Conservation (phyloP, 2,888 invertebrate genomes). For the Bursaphelenchus okinawaensis region DNA sequence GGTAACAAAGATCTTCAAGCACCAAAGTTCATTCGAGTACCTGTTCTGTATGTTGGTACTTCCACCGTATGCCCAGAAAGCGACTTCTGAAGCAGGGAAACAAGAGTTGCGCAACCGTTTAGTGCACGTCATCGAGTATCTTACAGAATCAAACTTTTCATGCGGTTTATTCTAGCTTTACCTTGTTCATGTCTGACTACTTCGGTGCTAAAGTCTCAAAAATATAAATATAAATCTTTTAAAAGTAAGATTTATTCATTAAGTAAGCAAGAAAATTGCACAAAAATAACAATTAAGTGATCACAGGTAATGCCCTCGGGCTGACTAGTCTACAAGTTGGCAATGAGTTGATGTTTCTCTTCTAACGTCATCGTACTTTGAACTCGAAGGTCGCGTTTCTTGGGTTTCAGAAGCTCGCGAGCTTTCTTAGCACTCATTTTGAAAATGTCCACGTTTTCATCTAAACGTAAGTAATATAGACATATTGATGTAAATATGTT, state of each 20-base stretch:
- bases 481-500: too few relatives aligned
- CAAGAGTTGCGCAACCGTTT: not conserved
- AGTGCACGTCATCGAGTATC: not conserved
- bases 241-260: too few relatives aligned
- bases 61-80: not conserved
- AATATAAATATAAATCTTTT: too few relatives aligned
- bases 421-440: constrained; percentile 53
- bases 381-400: constrained; percentile 36
- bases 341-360: constrained; percentile 51
- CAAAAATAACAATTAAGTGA: not conserved
- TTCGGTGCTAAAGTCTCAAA: too few relatives aligned
- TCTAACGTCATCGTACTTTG: constrained; percentile 48
- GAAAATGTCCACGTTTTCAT: constrained; percentile 44
- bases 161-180: not conserved
- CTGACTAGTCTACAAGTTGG: constrained; percentile 24
- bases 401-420: constrained; percentile 28
- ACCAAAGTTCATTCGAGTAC: not conserved
- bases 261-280: not conserved
- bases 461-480: constrained; percentile 16
- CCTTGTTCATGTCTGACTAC: too few relatives aligned
- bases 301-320: not conserved
- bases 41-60: not conserved
- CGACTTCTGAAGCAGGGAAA: not conserved
- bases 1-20: not conserved
- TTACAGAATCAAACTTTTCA: not conserved